A percentile compares a stretch with the other conserved stretches of the same genome.
Conservation (phyloP, 2,113 vertebrate genomes). For the Ia io region DNA sequence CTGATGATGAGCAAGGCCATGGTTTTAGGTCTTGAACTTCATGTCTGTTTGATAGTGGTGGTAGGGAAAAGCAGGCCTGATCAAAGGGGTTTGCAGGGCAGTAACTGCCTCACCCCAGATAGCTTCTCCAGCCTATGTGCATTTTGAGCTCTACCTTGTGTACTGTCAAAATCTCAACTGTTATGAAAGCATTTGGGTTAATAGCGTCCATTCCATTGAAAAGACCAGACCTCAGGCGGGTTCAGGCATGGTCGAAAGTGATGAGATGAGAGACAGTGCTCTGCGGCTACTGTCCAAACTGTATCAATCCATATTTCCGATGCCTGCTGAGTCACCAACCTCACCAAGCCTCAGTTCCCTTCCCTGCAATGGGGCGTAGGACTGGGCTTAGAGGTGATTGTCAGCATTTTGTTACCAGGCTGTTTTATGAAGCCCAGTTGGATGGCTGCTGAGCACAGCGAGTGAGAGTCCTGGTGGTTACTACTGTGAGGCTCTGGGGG, state of each 20-base stretch:
- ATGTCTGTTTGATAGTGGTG: constrained; percentile 86
- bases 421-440: neutral
- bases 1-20: constrained; percentile 90
- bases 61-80: neutral
- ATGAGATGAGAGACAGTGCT: neutral
- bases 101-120: neutral
- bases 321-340: neutral
- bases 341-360: neutral
- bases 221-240: neutral
- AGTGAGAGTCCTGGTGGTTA: neutral
- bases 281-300: neutral
- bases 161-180: neutral
- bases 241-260: neutral
- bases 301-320: too few relatives aligned
- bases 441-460: neutral
- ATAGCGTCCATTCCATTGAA: neutral
- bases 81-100: too few relatives aligned
- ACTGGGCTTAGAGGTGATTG: neutral
- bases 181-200: neutral
- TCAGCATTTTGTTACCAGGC: neutral
- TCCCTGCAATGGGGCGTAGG: accelerated
- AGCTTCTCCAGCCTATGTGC: neutral
- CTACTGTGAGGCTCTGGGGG: neutral
- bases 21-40: constrained; percentile 93
- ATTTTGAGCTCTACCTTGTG: neutral